Base-by-base conservation (phyloP, 2,888 invertebrate species). In the Acholoe squamosa region DNA sequence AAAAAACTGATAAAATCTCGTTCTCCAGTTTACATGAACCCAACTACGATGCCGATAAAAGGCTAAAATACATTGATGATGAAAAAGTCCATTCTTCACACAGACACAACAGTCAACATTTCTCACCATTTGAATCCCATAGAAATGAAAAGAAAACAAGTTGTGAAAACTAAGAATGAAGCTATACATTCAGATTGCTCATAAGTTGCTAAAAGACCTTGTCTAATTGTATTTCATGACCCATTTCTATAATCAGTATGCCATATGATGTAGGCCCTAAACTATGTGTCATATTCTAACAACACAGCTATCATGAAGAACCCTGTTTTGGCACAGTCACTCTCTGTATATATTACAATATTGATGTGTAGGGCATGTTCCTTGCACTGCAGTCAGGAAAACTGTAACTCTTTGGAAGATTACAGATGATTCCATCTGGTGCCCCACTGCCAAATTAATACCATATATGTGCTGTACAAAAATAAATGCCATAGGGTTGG, bases 321-420 rank as follows among this genome's bases (percentile, higher is more conserved):
- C 80, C 80, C 80, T 80, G 80, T 80, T 80, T 80, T 80, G 80
- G 80, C 80, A 80, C 80, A 80, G 80, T 80, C 43, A 80, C 19
- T 80, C 34, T 80, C 16, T 80, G 33, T 34, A 80, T 80, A 80
- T 80, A 34, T 34, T 71, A 71, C 80, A 80, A 14, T 80, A 43
- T 43, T 10, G 3, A n/a, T 43, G 80, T 76, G 43, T 80, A 43
- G 80, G 54, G 22, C 33, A 12, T 86, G 52, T 54, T 54, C 86
- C 86, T 86, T 52, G 86, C 86, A 86, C 54, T 86, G 86, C 86
- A 86, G 86, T 56, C 33, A 52, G 52, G 52, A 86, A 33, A 43
- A n/a, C 86, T 54, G 25, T 54, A 86, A 54, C 86, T 86, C 86
- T 54, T 86, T 54, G 22, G 86, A 86, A 54, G 56, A 54, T 54